Evolutionary conservation across 2,888 invertebrate species (phyloP), one percentile per base, ranked within the genome.

Genomic region (Leptodirus hochenwartii): DNA sequence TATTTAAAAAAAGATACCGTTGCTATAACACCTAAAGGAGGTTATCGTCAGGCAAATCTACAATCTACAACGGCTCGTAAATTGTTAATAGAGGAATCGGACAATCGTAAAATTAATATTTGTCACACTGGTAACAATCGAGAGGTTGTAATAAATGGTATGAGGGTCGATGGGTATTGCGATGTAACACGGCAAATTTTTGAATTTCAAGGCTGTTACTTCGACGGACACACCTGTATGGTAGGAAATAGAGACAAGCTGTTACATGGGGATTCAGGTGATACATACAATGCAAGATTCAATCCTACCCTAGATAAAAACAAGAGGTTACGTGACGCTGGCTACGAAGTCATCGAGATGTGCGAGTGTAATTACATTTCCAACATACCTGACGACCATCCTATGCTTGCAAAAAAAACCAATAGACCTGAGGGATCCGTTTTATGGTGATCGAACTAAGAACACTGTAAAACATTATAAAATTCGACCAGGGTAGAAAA

Each of bases 11-110:
- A n/a, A n/a, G n/a, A n/a, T n/a, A n/a, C n/a, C n/a, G n/a, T n/a
- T n/a, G n/a, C n/a, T n/a, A n/a, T n/a, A n/a, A n/a, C n/a, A 5
- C 28, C 28, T 5, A 5, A 6, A 8, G 17, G 17, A 4, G 46
- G 47, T 3, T 49, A 47, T 29, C 27, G 49, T 4, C 25, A 22
- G 8, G 25, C 27, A 5, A 41, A 47, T 24, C 42, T 39, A 2
- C 45, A 47, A 20, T 47, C 44, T 4, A 17, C n/a, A 23, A 39
- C 30, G 33, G 35, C 28, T 9, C n/a, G 36, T 3, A 20, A 33
- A 25, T 40, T 37, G 40, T 17, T 40, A 6, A 11, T 40, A 6
- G 34, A 29, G 24, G 32, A 36, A 13, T 38, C 39, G 31, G 8
- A 30, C 1, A 15, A 32, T 23, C 25, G 35, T 15, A 20, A 25